Conservation (phyloP, 2,797 vertebrate species). For the Melanotaenia parkinsoni region DNA sequence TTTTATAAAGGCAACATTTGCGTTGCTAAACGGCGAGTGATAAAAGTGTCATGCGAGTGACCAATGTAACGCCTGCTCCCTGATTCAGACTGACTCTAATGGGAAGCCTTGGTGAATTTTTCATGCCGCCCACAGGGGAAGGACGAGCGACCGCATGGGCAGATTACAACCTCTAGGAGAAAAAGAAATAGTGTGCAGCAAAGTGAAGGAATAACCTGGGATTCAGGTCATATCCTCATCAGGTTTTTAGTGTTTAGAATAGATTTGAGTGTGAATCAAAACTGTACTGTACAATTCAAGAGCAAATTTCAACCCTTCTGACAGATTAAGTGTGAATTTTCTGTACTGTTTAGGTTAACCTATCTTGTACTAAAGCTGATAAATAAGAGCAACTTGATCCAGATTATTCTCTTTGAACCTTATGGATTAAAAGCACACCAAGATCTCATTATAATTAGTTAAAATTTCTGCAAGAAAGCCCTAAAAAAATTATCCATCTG, state of each 20-base stretch:
- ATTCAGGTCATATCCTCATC: constrained; percentile 19
- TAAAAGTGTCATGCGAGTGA: constrained; percentile 53
- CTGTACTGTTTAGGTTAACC: neutral
- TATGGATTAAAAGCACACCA: constrained; percentile 52
- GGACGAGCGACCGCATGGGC: constrained; percentile 79
- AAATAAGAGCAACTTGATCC: constrained; percentile 35
- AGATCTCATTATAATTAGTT: constrained; percentile 76
- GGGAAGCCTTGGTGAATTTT: constrained; percentile 92
- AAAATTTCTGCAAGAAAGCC: constrained; percentile 82
- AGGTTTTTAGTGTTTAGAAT: neutral
- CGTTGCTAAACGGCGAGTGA: constrained; percentile 65
- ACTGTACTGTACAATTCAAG: neutral
- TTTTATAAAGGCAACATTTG: constrained; percentile 70
- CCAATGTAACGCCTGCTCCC: constrained; percentile 63
- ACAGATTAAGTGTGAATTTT: neutral
- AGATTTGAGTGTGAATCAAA: neutral
- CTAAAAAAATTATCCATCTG: constrained; percentile 83
- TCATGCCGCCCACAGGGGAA: constrained; percentile 89
- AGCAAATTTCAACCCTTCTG: neutral
- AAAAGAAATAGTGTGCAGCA: constrained; percentile 29
- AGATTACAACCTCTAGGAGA: constrained; percentile 77
- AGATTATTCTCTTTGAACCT: constrained; percentile 27
- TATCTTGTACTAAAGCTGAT: constrained; percentile 15
- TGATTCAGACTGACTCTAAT: constrained; percentile 92
- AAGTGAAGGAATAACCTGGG: constrained; percentile 20